phyloP scores from a whole-genome alignment of 2,113 vertebrate species.

The Coryphaenoides rupestris region DNA sequence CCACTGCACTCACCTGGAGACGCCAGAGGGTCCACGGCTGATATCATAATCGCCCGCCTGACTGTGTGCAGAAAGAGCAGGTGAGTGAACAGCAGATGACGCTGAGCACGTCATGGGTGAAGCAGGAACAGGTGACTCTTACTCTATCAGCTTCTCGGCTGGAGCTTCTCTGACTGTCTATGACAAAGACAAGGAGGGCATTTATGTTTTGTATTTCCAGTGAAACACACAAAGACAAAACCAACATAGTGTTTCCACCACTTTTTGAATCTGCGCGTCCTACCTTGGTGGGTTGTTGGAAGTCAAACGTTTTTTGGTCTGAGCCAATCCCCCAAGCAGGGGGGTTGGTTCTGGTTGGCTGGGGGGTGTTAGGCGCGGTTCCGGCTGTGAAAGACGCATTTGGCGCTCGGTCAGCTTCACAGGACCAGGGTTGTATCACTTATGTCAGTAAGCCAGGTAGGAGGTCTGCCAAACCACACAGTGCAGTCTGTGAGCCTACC shows the following conservation, averaged over 20 bases:
- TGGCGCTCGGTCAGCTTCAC: neutral
- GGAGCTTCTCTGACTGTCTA: constrained; percentile 78
- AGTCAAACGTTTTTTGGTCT: constrained; percentile 75
- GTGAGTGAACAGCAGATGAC: too few relatives aligned
- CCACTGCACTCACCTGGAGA: constrained; percentile 80
- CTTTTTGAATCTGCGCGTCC: neutral
- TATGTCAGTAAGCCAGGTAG: neutral
- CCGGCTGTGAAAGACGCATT: constrained; percentile 10
- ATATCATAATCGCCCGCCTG: constrained; percentile 83
- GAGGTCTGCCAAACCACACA: neutral
- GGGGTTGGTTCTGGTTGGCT: constrained; percentile 9
- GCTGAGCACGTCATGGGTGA: neutral
- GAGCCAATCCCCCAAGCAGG: constrained; percentile 60
- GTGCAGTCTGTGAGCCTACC: constrained; percentile 44
- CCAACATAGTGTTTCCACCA: neutral
- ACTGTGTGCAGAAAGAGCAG: constrained; percentile 66
- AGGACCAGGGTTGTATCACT: neutral
- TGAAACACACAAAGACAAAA: neutral
- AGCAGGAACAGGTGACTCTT: constrained; percentile 53
- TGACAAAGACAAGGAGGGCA: constrained; percentile 18
- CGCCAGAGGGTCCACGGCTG: constrained; percentile 78
- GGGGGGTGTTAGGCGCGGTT: constrained; percentile 16
- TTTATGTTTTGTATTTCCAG: neutral
- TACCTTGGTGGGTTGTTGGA: constrained; percentile 69
- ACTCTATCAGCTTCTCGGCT: constrained; percentile 84